Base-by-base conservation (phyloP, 2,113 vertebrate genomes). In the Pollimyrus isidori region DNA sequence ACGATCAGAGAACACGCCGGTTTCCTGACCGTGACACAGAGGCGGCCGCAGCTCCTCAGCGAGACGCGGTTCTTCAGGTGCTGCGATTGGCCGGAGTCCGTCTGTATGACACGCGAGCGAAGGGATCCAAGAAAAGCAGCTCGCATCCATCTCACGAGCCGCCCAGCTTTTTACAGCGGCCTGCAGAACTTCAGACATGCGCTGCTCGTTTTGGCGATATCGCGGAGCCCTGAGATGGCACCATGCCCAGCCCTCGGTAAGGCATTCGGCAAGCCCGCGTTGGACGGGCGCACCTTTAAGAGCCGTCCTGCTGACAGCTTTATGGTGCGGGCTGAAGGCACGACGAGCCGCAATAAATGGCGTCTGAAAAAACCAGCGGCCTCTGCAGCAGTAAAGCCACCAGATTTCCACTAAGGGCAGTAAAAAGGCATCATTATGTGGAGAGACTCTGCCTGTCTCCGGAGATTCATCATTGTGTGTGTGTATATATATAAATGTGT, bases 271-370 rank as follows among this genome's bases (percentile, higher is more conserved):
- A n/a, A 65, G 23, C 62, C 62, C 3, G 3, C 3, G n/a, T n/a
- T n/a, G 10, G 62, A 30, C 9, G 9, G 26, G 62, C 62, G n/a
- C n/a, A 30, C 62, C 62, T 65, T 65, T 65, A 65, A 65, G n/a
- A 65, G 30, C 80, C 85, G 23, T 88, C 73, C 76, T 49, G 89
- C 52, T 91, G 91, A 92, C 90, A 91, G 91, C 87, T 91, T 92
- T 91, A 92, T 73, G 42, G 39, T 39, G 89, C 82, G 35, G 84
- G 69, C 83, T 90, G 50, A 90, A 89, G 35, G 46, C 49, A 88
- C 89, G 7, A 73, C 58, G 19, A 9, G 48, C 42, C 69, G 21
- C 85, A 87, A 83, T 89, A 53, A 88, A 56, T 53, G 35, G 88
- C 87, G 58, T 89, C 88, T 89, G 89, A 85, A 30, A 80, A 86